Evolutionary conservation across 1,140 invertebrate species (phyloP).

Genomic region (Pemphigus obesinymphae): DNA sequence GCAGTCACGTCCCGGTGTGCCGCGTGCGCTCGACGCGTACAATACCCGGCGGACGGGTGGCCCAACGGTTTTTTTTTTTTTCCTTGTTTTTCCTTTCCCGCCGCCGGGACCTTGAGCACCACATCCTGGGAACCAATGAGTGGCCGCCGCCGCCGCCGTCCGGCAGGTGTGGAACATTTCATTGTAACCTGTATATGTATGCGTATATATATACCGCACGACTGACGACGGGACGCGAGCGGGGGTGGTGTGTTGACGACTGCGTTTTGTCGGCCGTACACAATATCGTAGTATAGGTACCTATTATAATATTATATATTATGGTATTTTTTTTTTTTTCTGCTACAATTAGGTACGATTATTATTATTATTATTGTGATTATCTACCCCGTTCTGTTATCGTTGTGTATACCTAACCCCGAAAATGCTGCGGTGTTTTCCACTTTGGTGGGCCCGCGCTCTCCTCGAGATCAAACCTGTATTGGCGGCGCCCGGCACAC

Average conservation of each 20-base stretch:
- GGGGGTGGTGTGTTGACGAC: neutral
- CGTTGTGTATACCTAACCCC: too few relatives aligned
- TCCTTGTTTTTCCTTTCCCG: neutral
- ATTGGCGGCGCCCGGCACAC: too few relatives aligned
- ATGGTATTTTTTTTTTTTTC: neutral
- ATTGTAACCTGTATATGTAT: too few relatives aligned
- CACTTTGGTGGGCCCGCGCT: too few relatives aligned
- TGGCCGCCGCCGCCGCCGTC: neutral
- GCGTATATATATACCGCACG: neutral
- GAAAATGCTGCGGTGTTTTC: too few relatives aligned
- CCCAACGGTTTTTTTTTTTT: constrained; percentile 9
- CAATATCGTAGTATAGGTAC: neutral
- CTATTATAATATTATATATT: too few relatives aligned
- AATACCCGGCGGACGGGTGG: neutral
- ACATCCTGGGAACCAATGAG: constrained; percentile 34
- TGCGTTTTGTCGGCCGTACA: neutral
- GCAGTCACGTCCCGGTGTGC: constrained; percentile 2
- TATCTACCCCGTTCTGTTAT: too few relatives aligned
- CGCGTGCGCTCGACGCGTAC: too few relatives aligned
- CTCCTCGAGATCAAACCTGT: too few relatives aligned
- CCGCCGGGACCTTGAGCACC: neutral
- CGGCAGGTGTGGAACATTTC: constrained; percentile 22
- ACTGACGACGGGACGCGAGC: neutral
- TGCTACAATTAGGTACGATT: too few relatives aligned
- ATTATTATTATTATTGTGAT: neutral